Conservation (phyloP, 53 echinoderm and acorn worm genomes). For the Henricia sp. region DNA sequence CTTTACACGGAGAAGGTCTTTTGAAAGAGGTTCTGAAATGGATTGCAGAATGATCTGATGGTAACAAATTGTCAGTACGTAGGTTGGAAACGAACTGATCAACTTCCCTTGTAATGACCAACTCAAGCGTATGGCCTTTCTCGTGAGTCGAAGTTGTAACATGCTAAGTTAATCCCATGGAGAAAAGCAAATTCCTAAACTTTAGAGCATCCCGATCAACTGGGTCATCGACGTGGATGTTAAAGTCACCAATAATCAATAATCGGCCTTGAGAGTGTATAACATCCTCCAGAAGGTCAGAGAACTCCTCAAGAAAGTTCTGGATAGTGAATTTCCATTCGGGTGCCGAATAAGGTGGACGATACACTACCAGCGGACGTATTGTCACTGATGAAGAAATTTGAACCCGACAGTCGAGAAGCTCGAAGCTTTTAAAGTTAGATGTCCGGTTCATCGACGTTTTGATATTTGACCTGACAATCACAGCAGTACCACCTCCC, state of each 20-base stretch:
- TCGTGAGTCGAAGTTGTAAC: too few relatives aligned
- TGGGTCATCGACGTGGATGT: too few relatives aligned
- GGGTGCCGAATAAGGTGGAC: not conserved
- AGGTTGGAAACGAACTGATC: not conserved
- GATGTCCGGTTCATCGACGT: not conserved
- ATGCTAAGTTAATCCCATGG: too few relatives aligned
- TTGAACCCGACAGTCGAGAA: not conserved
- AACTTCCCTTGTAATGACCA: too few relatives aligned
- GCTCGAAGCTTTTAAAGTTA: not conserved
- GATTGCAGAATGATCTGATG: not conserved
- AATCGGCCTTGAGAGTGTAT: too few relatives aligned
- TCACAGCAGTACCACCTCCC: conserved; percentile 1
- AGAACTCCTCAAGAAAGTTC: too few relatives aligned
- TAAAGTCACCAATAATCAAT: conserved; percentile 3
- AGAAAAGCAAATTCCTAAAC: too few relatives aligned
- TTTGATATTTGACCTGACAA: too few relatives aligned
- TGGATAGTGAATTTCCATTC: not conserved
- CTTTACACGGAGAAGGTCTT: not conserved
- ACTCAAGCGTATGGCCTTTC: too few relatives aligned
- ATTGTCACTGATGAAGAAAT: not conserved
- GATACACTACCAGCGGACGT: not conserved
- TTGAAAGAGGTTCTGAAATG: not conserved
- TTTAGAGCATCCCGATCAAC: too few relatives aligned
- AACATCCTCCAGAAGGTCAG: too few relatives aligned
- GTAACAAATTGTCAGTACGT: too few relatives aligned